Conservation (phyloP, 2,888 invertebrate species). For the Ormyrus thymus region DNA sequence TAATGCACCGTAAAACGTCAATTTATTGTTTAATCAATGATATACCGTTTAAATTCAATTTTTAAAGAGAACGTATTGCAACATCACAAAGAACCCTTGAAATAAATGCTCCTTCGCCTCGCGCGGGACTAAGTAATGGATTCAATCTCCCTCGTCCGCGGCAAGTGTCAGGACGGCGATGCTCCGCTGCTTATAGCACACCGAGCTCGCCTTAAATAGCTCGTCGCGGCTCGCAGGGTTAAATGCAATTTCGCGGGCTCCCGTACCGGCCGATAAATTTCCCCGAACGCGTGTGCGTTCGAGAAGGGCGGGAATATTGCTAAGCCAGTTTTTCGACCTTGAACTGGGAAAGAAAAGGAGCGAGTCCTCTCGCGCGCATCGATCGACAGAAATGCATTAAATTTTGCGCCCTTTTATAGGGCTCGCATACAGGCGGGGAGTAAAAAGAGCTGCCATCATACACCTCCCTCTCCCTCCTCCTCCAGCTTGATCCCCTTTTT, state of each 20-base stretch:
- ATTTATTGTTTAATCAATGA: no score
- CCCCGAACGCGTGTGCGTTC: not conserved
- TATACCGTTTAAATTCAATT: no score
- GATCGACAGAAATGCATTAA: constrained; percentile 39
- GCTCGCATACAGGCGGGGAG: not conserved
- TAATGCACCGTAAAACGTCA: no score
- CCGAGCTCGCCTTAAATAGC: not conserved
- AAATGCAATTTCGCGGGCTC: not conserved
- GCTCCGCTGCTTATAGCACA: no score
- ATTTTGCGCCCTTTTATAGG: constrained; percentile 38
- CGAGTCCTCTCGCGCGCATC: not conserved
- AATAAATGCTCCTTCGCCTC: not conserved
- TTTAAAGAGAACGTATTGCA: no score
- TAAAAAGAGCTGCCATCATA: no score
- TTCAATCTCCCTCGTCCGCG: constrained; percentile 16
- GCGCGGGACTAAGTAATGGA: constrained; percentile 12
- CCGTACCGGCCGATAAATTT: constrained; percentile 18
- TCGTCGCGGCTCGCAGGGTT: not conserved
- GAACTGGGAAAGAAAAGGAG: constrained; percentile 4
- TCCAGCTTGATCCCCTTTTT: not conserved
- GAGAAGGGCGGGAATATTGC: not conserved
- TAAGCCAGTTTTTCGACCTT: constrained; percentile 22
- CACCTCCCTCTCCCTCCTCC: no score
- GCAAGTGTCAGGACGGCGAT: not conserved
- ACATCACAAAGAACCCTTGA: not conserved